Evolutionary conservation across 2,797 vertebrate species (phyloP), one percentile per base, ranked within the genome.

Genomic region (Moxostoma hubbsi): DNA sequence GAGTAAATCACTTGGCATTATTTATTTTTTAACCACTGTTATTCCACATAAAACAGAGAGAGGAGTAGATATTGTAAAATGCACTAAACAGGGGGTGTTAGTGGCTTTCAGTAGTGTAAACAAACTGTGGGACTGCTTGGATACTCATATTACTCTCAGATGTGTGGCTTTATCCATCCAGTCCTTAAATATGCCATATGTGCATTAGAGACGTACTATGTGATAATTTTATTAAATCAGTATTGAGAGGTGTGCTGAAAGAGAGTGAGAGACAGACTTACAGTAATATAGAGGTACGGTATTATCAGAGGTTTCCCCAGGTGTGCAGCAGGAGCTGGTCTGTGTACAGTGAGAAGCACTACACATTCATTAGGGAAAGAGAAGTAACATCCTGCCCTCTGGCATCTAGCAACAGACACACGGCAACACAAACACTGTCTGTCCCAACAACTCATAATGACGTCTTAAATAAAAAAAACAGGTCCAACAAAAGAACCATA

Each of bases 391-490:
- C 82, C 83, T 89, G 83, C 86, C 85, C 82, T 77, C 46, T 69
- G 76, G 89, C 87, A 85, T 87, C 88, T 88, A 91, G 91, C 88
- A 91, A 91, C 89, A 91, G 87, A 90, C 85, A 87, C 85, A 87
- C 72, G 80, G 88, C 83, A 86, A 90, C 90, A 90, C 87, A 90
- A 90, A 92, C 86, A 89, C 89, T 92, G 87, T 91, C 90, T 90
- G 92, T 93, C 93, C 92, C 93, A 89, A 91, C 84, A 89, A 88
- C 90, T 89, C 18, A 18, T 18, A 18, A 18, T 18, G 82, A 79
- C 62, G 18, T 18, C 18, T 18, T 18, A 18, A 18, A 18, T 18
- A 18, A 74, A 64, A 85, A 77, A 68, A 71, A 58, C 57, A 47
- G 83, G 51, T 81, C 66, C 65, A 9, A 81, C 7, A 61, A 77